Percentiles rank a stretch among this genome's conserved stretches.
Conservation (phyloP, 2,113 vertebrate genomes). For the Rafetus swinhoei region DNA sequence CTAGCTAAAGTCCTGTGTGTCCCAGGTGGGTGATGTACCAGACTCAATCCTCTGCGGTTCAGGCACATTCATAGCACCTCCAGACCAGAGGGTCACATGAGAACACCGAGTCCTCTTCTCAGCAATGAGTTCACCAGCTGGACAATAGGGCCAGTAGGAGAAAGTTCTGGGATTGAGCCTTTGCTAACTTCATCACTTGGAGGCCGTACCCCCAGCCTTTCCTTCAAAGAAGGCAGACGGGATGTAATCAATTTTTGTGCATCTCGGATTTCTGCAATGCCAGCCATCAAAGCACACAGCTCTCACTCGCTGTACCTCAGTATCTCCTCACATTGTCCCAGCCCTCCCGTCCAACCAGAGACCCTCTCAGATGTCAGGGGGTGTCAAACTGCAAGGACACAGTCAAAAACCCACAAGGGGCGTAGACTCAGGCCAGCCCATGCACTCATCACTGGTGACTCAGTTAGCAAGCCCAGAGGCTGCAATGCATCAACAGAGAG, state of each 20-base stretch:
- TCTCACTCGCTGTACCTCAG: not conserved
- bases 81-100: not conserved
- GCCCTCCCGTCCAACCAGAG: not conserved
- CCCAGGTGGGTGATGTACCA: not conserved
- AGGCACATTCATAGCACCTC: not conserved
- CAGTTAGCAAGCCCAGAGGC: not conserved
- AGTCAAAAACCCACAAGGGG: not conserved
- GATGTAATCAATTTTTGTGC: not conserved
- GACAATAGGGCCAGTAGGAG: not conserved
- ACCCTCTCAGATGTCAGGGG: not conserved
- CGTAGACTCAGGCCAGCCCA: not conserved
- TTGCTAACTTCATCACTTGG: not conserved
- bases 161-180: not conserved
- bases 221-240: too few relatives aligned
- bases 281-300: not conserved
- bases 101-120: not conserved
- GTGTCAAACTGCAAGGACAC: not conserved
- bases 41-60: not conserved
- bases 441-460: not conserved
- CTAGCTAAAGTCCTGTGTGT: not conserved
- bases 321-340: not conserved
- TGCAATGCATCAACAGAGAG: not conserved
- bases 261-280: not conserved
- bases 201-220: not conserved
- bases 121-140: not conserved